Percentiles rank a stretch among this genome's conserved stretches.
phyloP scores from a whole-genome alignment of 2,797 vertebrate genomes.

The Muraenolepis orangiensis region DNA sequence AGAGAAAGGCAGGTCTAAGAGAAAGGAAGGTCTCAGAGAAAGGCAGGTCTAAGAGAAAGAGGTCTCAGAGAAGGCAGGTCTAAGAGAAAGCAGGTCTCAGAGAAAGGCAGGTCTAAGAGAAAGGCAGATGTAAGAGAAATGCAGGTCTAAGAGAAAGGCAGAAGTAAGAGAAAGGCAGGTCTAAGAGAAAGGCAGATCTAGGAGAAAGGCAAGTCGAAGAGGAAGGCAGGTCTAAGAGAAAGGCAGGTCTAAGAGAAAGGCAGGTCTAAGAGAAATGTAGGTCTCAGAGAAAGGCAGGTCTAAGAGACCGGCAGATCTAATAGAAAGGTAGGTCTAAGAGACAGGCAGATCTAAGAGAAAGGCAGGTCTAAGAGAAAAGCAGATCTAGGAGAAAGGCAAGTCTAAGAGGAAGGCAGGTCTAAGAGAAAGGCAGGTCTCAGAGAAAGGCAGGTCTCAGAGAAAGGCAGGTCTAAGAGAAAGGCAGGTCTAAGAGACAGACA shows the following conservation, averaged over 20 bases:
- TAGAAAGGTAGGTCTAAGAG: conserved; percentile 8
- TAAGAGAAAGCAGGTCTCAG: no score
- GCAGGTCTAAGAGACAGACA: no score
- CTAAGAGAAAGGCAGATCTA: conserved; percentile 19
- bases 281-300: conserved; percentile 17
- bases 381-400: conserved; percentile 19
- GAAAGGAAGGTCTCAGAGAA: conserved; percentile 24
- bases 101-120: conserved; percentile 25
- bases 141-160: conserved; percentile 21
- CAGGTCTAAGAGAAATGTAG: no score
- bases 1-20: conserved; percentile 21
- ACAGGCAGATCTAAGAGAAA: conserved; percentile 27
- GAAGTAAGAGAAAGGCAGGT: no score
- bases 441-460: conserved; percentile 30
- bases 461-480: conserved; percentile 23
- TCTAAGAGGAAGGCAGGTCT: conserved; percentile 18
- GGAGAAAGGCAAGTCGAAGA: conserved; percentile 30
- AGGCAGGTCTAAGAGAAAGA: conserved; percentile 24
- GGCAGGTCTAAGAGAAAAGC: conserved; percentile 20
- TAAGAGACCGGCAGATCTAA: conserved; percentile 25
- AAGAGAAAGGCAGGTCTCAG: conserved; percentile 20
- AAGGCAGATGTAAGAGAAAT: no score
- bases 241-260: conserved; percentile 24
- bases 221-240: conserved; percentile 18
- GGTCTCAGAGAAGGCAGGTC: conserved; percentile 17